Base-by-base conservation (phyloP, 2,888 invertebrate genomes). In the Hololepta plana region DNA sequence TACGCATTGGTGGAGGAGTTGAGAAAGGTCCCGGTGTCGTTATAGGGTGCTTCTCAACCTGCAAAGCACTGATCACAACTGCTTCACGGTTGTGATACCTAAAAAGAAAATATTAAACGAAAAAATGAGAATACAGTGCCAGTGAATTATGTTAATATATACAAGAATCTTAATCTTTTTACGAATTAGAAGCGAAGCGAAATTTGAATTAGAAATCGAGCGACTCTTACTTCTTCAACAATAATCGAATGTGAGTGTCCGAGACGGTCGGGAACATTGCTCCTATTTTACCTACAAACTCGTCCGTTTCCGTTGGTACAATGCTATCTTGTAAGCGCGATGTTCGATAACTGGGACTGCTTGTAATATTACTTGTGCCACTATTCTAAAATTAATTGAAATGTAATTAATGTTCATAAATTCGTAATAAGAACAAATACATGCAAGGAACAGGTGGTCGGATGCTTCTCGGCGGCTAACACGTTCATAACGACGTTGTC, bases 51-150 rank as follows among this genome's bases (percentile, higher is more conserved):
- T 87, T 88, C 55, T 88, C 88, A 39, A 88, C 85, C 63, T 88
- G 85, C 32, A 90, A 64, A 27, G 88, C 87, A 52, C 87, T 87
- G 57, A 88, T 81, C 31, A 88, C 88, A 38, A 90, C 76, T 32
- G 87, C 85, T 55, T 87, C 84, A 38, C 88, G 72, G 53, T 84
- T 84, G 61, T 88, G 84, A 58, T 88, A 88, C 59, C 88, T 88
- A 20, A 30, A 9, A 20, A 7, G 8, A 11, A 28, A 30, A 19
- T 11, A 24, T 8, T n/a, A n/a, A n/a, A n/a, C n/a, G n/a, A n/a
- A n/a, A n/a, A 26, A 20, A 21, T 9, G 20, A 17, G 11, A 20
- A n/a, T n/a, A n/a, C n/a, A n/a, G n/a, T n/a, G n/a, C n/a, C n/a
- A n/a, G n/a, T n/a, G n/a, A n/a, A n/a, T n/a, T n/a, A n/a, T n/a